Base-by-base conservation (phyloP, 2,888 invertebrate species). In the Creontiades dilutus region DNA sequence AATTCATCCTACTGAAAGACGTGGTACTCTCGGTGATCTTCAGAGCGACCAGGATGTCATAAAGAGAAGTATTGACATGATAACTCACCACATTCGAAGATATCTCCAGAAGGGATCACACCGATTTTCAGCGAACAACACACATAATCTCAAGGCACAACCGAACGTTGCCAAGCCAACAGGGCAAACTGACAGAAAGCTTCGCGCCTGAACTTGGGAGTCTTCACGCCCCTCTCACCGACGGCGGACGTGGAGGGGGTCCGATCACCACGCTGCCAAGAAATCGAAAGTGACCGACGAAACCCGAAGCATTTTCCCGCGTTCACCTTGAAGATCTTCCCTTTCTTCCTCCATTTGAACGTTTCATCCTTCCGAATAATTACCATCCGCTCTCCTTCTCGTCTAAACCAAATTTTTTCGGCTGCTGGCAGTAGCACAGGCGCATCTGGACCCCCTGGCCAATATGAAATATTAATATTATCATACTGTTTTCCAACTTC, bases 141-240 rank as follows among this genome's bases (percentile, higher is more conserved):
- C 23, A 23, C 23, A 68, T 9, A 68, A 19, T 7, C 68, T 11
- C 3, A 9, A 5, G 0, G 0, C 12, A 46, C 28, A 14, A 78
- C 46, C 16, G 16, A 14, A 37, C 78, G 78, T 78, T 78, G 47
- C 78, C 78, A 78, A 78, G 78, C 78, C 78, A 78, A 78, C 78
- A 78, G 47, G 46, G 46, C 78, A 14, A 76, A 76, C 76, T 37
- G 76, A 75, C 75, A 13, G 16, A 19, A 46, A 78, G 47, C 68
- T 68, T 68, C 68, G 68, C 68, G 68, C 68, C 68, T 23, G 68
- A 68, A 68, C 23, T 68, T 68, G 23, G 23, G 68, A 68, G 68
- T 7, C 57, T n/a, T 16, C n/a, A 16, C 57, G 57, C 57, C 57
- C 68, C 68, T 68, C 68, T 68, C 27, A 19, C 11, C 0, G 3